Base-by-base conservation (phyloP, 2,113 vertebrate genomes). In the Hyperoodon ampullatus region DNA sequence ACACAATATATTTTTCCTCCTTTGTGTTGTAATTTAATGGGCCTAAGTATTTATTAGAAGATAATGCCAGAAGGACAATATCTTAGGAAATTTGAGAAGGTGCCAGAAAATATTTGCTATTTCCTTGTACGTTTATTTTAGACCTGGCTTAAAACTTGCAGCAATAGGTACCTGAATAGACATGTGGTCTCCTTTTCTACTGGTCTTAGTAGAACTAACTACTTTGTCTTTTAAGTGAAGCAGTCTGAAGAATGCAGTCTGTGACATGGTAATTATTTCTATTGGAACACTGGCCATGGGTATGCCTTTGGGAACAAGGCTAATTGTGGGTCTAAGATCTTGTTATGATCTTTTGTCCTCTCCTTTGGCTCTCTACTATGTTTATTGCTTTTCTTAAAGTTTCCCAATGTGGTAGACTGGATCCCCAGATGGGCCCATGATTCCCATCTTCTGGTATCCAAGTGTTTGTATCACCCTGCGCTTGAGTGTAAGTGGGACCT, bases 21-120 rank as follows among this genome's bases (percentile, higher is more conserved):
- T 2, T 98, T 98, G 88, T 94, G 28, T 97, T 97, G 71, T 97
- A 75, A 95, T 86, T 97, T 93, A 96, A 86, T 89, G 60, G 82
- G 15, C 55, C 47, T 87, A 35, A 35, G n/a, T 97, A 42, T 97
- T 97, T 98, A 93, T 93, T 84, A 95, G 93, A 96, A 91, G 42
- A 24, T 18, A 97, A 94, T 96, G 26, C 85, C 92, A 98, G 60
- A 78, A 91, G 88, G 95, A 93, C 66, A 97, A 5, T 70, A 90
- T 63, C 92, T 97, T 93, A 74, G 66, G 15, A 86, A 96, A 81
- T 95, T 77, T 93, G 15, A 96, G 47, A 28, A 55, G 8, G 0
- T 95, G 55, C 53, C 60, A 96, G 80, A 94, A 84, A 97, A 89
- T 39, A 35, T 75, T 80, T 87, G 21, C 72, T 39, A 74, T 42